These are phyloP conservation scores for Phenganax marumi DNA, from an alignment of 92 coral and sea anemone species.

Conservation along the genomic window DNA sequence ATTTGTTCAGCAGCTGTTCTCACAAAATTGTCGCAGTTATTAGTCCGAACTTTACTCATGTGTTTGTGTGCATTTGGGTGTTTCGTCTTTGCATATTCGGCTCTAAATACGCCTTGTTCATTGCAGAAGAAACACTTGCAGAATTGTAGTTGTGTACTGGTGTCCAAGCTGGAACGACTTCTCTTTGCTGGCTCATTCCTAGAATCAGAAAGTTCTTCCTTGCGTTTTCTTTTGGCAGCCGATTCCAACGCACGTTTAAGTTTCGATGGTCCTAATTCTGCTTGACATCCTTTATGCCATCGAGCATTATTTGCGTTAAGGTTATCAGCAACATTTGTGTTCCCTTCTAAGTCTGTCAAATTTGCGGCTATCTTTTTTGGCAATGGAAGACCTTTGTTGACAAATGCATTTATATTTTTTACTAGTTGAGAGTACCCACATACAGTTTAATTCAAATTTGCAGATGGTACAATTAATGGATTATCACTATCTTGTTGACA, in stretches of 20 bases:
- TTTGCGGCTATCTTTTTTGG: constrained; percentile 5
- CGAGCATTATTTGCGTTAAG: constrained; percentile 13
- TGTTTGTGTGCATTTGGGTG: not conserved
- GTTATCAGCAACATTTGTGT: constrained; percentile 21
- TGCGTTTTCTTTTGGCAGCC: constrained; percentile 8
- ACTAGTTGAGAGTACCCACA: constrained; percentile 22
- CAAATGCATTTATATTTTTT: constrained; percentile 1
- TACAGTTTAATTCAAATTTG: constrained; percentile 13
- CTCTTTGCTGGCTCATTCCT: not conserved
- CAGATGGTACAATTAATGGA: constrained; percentile 16
- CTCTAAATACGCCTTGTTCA: constrained; percentile 14
- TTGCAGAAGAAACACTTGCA: constrained; percentile 17
- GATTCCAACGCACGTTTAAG: constrained; percentile 22
- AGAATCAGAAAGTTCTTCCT: not conserved
- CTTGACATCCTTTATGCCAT: constrained; percentile 20
- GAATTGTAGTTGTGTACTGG: constrained; percentile 10
- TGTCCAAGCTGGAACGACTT: constrained; percentile 2
- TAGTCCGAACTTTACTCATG: constrained; percentile 11
- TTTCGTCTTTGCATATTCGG: constrained; percentile 15
- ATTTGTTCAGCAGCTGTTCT: constrained; percentile 19
- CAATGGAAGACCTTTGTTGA: constrained; percentile 12
- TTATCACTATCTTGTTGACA: constrained; percentile 3
- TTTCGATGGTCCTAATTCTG: constrained; percentile 10
- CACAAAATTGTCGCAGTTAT: constrained; percentile 21
- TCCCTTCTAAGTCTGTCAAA: constrained; percentile 1